Evolutionary conservation across 2,888 invertebrate species (phyloP).

Genomic region (Chymomyza fuscimana): DNA sequence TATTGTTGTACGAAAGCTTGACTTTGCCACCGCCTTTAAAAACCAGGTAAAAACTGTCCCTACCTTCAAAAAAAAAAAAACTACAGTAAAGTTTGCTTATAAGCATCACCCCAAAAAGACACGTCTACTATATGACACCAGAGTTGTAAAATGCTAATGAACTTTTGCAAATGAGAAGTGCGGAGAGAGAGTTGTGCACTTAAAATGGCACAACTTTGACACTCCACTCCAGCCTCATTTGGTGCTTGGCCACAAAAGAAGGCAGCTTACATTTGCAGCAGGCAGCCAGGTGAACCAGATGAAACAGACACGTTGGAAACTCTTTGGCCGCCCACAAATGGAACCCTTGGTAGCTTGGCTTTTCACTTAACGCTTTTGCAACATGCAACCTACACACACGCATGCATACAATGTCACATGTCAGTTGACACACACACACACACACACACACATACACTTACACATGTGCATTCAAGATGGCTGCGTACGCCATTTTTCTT

Average conservation of each 20-base stretch:
- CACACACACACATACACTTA: not conserved
- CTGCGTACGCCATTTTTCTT: conserved; percentile 59
- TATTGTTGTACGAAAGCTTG: not conserved
- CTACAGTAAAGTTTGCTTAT: not conserved
- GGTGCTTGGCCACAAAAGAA: not conserved
- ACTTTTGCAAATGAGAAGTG: not conserved
- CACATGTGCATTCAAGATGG: conserved; percentile 8
- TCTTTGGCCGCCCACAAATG: not conserved
- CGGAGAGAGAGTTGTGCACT: not conserved
- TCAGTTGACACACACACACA: not conserved
- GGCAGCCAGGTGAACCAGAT: not conserved
- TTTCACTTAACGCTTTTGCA: conserved; percentile 7
- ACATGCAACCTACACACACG: not conserved
- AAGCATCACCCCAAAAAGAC: not conserved
- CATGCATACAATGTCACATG: conserved; percentile 1
- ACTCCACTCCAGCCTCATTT: not conserved
- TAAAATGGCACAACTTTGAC: not conserved
- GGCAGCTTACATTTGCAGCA: not conserved
- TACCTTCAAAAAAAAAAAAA: too few relatives aligned
- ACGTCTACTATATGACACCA: not conserved
- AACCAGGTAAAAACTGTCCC: not conserved
- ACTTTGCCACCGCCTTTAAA: not conserved
- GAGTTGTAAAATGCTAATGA: not conserved
- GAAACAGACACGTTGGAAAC: not conserved
- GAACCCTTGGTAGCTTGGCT: not conserved